Percentiles rank a stretch among this genome's conserved stretches.
phyloP scores from a whole-genome alignment of 2,888 invertebrate species.

The Andrena minutula region DNA sequence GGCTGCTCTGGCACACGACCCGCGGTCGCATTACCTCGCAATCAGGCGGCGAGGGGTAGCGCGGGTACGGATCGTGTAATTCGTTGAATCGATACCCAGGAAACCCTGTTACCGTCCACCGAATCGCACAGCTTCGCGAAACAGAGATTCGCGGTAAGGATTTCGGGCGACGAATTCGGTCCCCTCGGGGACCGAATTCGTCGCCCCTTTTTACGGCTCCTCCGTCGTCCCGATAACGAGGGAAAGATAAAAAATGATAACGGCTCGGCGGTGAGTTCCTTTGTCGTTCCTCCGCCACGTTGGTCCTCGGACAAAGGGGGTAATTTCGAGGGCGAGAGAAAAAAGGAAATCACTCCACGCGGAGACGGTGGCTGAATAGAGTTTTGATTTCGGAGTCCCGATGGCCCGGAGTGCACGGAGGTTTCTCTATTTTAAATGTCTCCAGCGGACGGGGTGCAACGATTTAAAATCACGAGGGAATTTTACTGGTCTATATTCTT shows the following conservation, averaged over 20 bases:
- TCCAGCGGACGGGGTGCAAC: background rate
- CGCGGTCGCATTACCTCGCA: background rate
- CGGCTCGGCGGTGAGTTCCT: conserved; percentile 35
- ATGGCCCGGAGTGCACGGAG: background rate
- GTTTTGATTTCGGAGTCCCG: conserved; percentile 62
- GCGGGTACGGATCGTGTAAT: background rate
- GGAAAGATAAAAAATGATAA: conserved; percentile 54
- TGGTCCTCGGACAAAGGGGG: conserved; percentile 45
- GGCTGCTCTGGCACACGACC: background rate
- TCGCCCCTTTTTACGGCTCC: conserved; percentile 15
- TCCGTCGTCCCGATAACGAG: conserved; percentile 50
- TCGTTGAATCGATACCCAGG: background rate
- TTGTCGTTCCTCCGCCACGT: conserved; percentile 51
- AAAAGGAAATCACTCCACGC: conserved; percentile 29
- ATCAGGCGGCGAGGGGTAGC: background rate
- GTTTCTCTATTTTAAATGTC: conserved; percentile 35
- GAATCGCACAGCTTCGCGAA: conserved; percentile 10
- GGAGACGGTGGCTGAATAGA: conserved; percentile 55
- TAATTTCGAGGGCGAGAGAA: conserved; percentile 41
- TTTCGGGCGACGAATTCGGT: background rate
- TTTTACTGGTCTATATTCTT: no score
- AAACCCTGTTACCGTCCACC: background rate
- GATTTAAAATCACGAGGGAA: no score
- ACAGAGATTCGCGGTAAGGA: conserved; percentile 3
- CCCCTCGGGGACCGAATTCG: background rate